Percentiles rank a stretch among this genome's conserved stretches.
Conservation (phyloP, 2,888 invertebrate species). For the Nomada flava region DNA sequence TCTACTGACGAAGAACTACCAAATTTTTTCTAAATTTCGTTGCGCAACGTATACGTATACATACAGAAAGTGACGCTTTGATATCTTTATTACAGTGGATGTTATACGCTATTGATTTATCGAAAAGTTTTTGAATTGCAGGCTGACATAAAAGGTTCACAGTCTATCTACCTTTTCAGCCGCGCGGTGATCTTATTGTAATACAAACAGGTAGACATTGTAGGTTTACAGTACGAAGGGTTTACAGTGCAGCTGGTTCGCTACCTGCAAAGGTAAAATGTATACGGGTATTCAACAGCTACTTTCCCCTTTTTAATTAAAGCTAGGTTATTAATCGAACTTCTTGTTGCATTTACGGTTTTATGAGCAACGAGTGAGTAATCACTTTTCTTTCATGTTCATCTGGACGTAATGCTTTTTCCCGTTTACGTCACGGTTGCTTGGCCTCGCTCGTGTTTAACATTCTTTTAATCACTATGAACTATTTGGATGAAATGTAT, state of each 20-base stretch:
- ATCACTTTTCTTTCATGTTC: neutral
- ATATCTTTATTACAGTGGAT: no score
- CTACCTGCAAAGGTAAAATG: neutral
- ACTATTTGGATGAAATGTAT: neutral
- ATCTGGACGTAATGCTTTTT: neutral
- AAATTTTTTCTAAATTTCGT: neutral
- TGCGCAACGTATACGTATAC: neutral
- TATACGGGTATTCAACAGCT: neutral
- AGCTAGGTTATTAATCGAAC: neutral
- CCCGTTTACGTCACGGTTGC: neutral
- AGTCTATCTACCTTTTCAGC: no score
- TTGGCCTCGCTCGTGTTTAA: neutral
- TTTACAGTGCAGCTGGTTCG: neutral
- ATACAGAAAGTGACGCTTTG: no score
- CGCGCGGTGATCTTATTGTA: no score
- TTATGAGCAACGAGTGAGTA: neutral
- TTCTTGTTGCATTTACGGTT: neutral
- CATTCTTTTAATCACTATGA: neutral
- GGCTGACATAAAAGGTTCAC: no score
- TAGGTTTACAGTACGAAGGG: no score
- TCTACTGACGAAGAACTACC: neutral
- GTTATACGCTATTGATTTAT: no score
- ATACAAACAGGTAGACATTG: no score
- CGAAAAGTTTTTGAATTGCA: no score
- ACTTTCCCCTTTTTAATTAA: neutral